phyloP scores from a whole-genome alignment of 2,113 vertebrate genomes.

The Pelodiscus sinensis region DNA sequence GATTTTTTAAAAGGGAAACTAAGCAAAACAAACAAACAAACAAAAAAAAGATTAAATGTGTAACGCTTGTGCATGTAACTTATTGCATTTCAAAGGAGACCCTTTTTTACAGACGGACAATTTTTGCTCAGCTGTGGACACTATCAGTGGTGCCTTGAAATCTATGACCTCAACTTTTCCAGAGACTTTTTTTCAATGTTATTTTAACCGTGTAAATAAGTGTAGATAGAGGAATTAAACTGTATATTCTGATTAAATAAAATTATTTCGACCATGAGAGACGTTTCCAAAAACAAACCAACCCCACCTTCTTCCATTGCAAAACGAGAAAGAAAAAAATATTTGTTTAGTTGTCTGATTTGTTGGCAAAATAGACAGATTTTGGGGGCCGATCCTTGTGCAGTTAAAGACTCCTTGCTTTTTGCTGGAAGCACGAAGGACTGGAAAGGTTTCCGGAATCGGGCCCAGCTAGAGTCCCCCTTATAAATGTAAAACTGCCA shows the following conservation, averaged over 20 bases:
- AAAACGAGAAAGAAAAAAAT: not conserved
- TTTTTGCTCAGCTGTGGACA: constrained; percentile 88
- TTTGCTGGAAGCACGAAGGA: rapidly evolving
- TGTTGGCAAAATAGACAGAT: not conserved
- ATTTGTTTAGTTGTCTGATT: not conserved
- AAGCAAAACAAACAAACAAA: constrained; percentile 74
- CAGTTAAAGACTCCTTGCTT: not conserved
- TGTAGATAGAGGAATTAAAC: constrained; percentile 90
- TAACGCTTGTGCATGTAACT: constrained; percentile 99
- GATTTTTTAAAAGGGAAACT: constrained; percentile 75
- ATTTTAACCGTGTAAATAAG: constrained; percentile 88
- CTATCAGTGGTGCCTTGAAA: constrained; percentile 91
- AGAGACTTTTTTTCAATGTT: constrained; percentile 85
- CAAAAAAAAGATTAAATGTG: constrained; percentile 90
- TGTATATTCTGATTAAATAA: constrained; percentile 93
- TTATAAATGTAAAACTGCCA: not conserved
- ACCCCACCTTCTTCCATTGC: not conserved
- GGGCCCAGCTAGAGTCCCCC: not conserved
- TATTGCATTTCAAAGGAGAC: constrained; percentile 98
- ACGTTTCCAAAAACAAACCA: constrained; percentile 32
- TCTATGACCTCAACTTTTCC: constrained; percentile 88
- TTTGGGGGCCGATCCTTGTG: not conserved
- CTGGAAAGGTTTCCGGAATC: not conserved
- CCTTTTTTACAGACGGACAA: constrained; percentile 84
- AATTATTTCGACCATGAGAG: constrained; percentile 85